A percentile compares a stretch with the other conserved stretches of the same genome.
These are phyloP conservation scores for Euleptes europaea DNA, from an alignment of 2,113 vertebrate species.

Conservation along the genomic window DNA sequence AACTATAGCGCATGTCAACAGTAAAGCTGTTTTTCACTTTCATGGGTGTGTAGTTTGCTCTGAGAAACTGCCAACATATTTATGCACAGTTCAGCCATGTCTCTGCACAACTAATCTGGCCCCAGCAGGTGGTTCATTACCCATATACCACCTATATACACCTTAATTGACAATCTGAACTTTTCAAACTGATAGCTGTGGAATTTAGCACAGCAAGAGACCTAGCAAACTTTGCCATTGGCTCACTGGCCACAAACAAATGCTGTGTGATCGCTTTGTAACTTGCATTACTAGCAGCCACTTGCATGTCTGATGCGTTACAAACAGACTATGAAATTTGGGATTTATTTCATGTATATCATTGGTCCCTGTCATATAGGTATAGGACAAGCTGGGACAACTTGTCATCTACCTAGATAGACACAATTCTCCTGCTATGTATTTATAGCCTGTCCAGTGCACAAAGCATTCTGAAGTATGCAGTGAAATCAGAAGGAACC, in stretches of 20 bases:
- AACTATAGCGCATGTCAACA: neutral
- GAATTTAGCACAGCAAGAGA: neutral
- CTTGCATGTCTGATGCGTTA: neutral
- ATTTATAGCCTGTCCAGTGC: neutral
- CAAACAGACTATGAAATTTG: neutral
- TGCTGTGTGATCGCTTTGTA: neutral
- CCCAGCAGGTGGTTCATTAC: neutral
- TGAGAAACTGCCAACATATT: neutral
- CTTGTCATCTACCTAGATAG: neutral
- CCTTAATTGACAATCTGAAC: neutral
- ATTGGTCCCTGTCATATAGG: neutral
- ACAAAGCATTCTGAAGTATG: neutral
- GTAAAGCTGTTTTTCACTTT: neutral
- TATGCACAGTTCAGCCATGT: neutral
- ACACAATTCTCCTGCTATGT: neutral
- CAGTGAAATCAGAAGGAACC: neutral
- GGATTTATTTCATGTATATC: neutral
- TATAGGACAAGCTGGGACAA: neutral
- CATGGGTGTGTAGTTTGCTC: neutral
- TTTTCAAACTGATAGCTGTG: neutral
- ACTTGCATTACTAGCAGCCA: neutral
- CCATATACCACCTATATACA: neutral
- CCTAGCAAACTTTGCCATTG: neutral
- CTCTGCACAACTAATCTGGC: neutral
- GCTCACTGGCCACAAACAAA: constrained; percentile 17